Evolutionary conservation across 1,140 invertebrate species (phyloP).

Genomic region (Drosophila serrata): DNA sequence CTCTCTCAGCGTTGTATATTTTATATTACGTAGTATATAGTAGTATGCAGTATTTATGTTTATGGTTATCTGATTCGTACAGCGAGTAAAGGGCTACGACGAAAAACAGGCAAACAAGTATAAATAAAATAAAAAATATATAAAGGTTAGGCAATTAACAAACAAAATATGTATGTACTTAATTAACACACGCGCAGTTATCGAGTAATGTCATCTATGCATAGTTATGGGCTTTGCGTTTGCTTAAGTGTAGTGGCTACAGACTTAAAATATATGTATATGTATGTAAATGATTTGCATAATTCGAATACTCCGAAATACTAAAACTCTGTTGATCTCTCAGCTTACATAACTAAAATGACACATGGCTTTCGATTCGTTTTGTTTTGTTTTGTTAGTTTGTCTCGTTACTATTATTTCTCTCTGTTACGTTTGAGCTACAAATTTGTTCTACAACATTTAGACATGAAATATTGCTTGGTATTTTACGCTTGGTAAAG

Average conservation of each 20-base stretch:
- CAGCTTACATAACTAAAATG: conserved; percentile 72
- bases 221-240: conserved; percentile 26
- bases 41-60: conserved; percentile 51
- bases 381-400: conserved; percentile 21
- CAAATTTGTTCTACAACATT: conserved; percentile 74
- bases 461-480: conserved; percentile 81
- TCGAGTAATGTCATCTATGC: conserved; percentile 39
- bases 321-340: conserved; percentile 39
- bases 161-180: conserved; percentile 50
- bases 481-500: conserved; percentile 72
- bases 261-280: conserved; percentile 46
- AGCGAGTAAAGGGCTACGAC: conserved; percentile 36
- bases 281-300: conserved; percentile 60
- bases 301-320: conserved; percentile 73
- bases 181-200: conserved; percentile 37
- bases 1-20: conserved; percentile 16
- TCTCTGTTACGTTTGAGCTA: conserved; percentile 55
- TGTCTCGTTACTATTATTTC: conserved; percentile 23
- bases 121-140: conserved; percentile 19
- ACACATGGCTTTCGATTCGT: conserved; percentile 69
- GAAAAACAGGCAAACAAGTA: conserved; percentile 40
- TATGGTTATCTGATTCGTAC: conserved; percentile 45
- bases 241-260: conserved; percentile 60
- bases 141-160: conserved; percentile 48
- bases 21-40: conserved; percentile 43